These are phyloP conservation scores for Callithrix jacchus DNA, from an alignment of 2,113 vertebrate genomes.

Conservation along the genomic window DNA sequence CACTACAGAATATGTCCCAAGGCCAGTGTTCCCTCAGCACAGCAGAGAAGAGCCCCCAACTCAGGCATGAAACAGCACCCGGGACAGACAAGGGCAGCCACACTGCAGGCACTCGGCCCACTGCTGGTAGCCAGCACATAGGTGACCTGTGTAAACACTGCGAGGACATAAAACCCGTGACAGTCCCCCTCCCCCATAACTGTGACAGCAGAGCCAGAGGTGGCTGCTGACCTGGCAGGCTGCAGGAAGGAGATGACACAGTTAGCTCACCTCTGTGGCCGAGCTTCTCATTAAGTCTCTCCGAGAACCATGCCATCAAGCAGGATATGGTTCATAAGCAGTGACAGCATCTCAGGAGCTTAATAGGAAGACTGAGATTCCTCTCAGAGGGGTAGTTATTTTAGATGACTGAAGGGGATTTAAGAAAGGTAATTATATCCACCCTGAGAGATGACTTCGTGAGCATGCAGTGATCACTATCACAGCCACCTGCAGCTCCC, in stretches of 20 bases:
- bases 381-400: too few species aligned
- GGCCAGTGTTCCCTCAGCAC: background rate
- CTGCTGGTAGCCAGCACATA: background rate
- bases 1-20: background rate
- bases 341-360: background rate
- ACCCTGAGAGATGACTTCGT: background rate
- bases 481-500: background rate
- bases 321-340: accelerated
- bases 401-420: background rate
- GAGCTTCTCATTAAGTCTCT: background rate
- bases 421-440: background rate
- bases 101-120: background rate
- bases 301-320: accelerated
- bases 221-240: background rate
- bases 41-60: background rate
- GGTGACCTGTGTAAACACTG: background rate
- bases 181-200: background rate
- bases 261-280: background rate
- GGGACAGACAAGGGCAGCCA: background rate
- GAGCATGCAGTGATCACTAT: accelerated
- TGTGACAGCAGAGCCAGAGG: background rate
- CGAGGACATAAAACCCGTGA: background rate
- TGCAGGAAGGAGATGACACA: background rate
- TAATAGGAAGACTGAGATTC: too few species aligned
- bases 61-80: background rate